A percentile compares a stretch with the other conserved stretches of the same genome.
phyloP scores from a whole-genome alignment of 92 coral and sea anemone genomes.

The Zoanthus gigantus region DNA sequence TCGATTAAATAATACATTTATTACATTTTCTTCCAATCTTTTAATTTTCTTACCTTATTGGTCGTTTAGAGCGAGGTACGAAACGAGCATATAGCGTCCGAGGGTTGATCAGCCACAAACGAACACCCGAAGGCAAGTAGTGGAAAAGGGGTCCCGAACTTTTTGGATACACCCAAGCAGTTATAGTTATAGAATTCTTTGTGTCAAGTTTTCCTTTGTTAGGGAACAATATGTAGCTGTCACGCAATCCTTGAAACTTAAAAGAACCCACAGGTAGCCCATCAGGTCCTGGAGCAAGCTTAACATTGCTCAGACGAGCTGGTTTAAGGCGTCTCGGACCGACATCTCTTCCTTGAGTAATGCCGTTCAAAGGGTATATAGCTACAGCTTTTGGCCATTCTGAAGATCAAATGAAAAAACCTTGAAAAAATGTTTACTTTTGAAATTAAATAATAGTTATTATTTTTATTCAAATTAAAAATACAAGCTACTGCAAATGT shows the following conservation, averaged over 20 bases:
- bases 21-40: no score
- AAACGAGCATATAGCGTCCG: constrained; percentile 72
- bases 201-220: constrained; percentile 90
- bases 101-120: constrained; percentile 67
- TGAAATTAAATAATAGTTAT: no score
- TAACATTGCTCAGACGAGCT: constrained; percentile 69
- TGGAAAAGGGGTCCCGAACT: constrained; percentile 82
- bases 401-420: background rate
- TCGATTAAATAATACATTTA: no score
- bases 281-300: constrained; percentile 82
- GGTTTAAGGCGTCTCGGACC: constrained; percentile 76
- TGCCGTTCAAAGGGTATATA: constrained; percentile 77
- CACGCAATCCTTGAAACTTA: constrained; percentile 70
- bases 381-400: constrained; percentile 80
- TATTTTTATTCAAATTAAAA: no score
- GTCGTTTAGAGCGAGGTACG: constrained; percentile 75
- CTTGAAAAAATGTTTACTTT: no score
- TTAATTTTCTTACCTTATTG: constrained; percentile 14
- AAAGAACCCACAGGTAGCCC: constrained; percentile 81
- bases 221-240: constrained; percentile 79
- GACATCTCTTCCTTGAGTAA: constrained; percentile 66
- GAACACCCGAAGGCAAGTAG: constrained; percentile 77
- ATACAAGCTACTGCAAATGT: no score
- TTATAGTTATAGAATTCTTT: constrained; percentile 72
- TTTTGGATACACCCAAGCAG: constrained; percentile 84